Conservation (phyloP, 2,797 vertebrate species). For the Hyperoplus immaculatus region DNA sequence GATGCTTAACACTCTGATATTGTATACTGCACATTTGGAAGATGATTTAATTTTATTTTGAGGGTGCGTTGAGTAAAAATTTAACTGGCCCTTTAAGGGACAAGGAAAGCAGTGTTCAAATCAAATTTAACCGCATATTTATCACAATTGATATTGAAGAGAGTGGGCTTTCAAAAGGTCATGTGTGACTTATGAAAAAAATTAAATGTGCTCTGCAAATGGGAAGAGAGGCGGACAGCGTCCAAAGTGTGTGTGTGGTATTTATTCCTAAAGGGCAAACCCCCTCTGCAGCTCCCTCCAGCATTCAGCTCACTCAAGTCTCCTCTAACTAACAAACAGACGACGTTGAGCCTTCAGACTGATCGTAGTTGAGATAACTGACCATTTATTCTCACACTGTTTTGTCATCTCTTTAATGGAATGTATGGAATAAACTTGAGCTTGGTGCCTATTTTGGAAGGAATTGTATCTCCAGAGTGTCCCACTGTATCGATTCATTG, state of each 20-base stretch:
- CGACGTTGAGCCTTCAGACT: not conserved
- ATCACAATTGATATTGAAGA: conserved; percentile 38
- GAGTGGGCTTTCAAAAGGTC: conserved; percentile 57
- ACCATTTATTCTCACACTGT: not conserved
- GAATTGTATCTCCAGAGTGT: not conserved
- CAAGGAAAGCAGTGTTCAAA: conserved; percentile 18
- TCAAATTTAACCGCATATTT: conserved; percentile 27
- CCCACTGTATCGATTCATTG: not conserved
- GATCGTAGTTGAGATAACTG: not conserved
- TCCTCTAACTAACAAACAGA: conserved; percentile 28
- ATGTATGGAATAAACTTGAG: not conserved
- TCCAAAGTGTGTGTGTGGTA: conserved; percentile 10
- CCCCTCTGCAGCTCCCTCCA: conserved; percentile 11
- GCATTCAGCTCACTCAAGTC: conserved; percentile 28
- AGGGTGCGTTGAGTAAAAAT: not conserved
- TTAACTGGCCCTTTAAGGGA: not conserved
- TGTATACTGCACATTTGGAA: too few species aligned
- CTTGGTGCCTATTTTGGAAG: not conserved
- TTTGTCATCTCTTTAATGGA: not conserved
- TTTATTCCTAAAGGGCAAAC: conserved; percentile 65
- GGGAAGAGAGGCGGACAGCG: conserved; percentile 21
- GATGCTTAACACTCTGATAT: too few species aligned
- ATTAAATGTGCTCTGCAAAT: conserved; percentile 41
- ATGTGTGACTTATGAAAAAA: conserved; percentile 44
- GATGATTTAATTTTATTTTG: not conserved